phyloP scores from a whole-genome alignment of 1,140 invertebrate genomes.

The Micrasema longulum region DNA sequence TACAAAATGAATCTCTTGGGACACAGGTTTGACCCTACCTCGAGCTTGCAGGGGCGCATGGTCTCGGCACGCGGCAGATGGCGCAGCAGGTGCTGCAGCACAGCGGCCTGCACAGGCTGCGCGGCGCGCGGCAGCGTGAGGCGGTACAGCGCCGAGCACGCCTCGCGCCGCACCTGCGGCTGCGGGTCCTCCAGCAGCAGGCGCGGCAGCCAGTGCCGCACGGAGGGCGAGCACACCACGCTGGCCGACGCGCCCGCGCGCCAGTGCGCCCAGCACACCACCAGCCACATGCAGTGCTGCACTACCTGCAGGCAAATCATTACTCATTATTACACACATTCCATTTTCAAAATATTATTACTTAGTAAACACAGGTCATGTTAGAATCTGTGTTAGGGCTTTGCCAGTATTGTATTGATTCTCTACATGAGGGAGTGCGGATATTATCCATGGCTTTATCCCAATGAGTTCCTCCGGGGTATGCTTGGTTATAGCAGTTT shows the following conservation, averaged over 20 bases:
- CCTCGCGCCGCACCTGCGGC: constrained; percentile 84
- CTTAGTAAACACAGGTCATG: no score
- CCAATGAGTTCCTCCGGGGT: no score
- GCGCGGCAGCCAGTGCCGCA: constrained; percentile 62
- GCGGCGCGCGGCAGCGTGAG: constrained; percentile 76
- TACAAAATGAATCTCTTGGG: no score
- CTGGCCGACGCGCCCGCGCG: constrained; percentile 61
- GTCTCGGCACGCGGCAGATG: constrained; percentile 85
- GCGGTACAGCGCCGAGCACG: constrained; percentile 88
- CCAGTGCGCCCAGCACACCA: constrained; percentile 66
- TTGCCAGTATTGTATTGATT: no score
- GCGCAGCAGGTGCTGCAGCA: constrained; percentile 82
- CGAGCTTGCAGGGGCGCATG: constrained; percentile 80
- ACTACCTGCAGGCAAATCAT: constrained; percentile 43
- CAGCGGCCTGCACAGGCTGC: constrained; percentile 67
- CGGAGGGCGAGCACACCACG: constrained; percentile 60
- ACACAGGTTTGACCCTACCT: no score
- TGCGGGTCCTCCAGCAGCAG: constrained; percentile 65
- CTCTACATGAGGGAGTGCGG: no score
- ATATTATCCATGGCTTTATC: no score
- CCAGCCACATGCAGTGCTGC: constrained; percentile 61
- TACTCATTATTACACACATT: not conserved
- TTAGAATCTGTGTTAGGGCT: no score
- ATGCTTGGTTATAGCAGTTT: no score
- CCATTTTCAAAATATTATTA: no score